Conservation (phyloP, 2,797 vertebrate genomes). For the Pipistrellus pipistrellus region DNA sequence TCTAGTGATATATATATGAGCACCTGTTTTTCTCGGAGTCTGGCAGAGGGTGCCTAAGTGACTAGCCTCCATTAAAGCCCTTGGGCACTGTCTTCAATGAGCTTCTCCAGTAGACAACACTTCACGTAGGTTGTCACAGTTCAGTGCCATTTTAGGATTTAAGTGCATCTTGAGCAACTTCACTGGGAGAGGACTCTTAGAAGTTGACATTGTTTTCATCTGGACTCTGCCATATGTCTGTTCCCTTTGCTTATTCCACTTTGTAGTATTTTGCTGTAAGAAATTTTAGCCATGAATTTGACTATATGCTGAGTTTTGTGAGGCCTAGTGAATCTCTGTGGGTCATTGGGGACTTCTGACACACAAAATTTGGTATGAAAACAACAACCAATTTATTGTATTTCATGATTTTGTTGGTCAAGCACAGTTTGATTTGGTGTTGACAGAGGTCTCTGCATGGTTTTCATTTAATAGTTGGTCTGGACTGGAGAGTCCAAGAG, state of each 20-base stretch:
- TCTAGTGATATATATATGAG: background rate
- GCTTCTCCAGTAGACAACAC: background rate
- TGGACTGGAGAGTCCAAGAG: background rate
- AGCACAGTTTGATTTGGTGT: background rate
- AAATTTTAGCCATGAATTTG: background rate
- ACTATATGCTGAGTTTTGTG: background rate
- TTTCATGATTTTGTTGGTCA: background rate
- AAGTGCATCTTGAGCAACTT: background rate
- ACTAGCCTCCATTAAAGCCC: background rate
- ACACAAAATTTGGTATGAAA: background rate
- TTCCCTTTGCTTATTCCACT: background rate
- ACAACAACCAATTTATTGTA: background rate
- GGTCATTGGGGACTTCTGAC: background rate
- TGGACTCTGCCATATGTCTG: background rate
- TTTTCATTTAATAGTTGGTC: background rate
- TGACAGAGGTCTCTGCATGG: background rate
- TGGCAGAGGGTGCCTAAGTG: background rate
- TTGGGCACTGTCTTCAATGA: background rate
- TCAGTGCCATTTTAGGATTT: background rate
- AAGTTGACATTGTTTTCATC: background rate
- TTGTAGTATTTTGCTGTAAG: constrained; percentile 1
- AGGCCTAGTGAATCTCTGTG: background rate
- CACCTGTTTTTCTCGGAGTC: background rate
- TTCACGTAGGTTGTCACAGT: background rate
- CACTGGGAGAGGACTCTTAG: background rate